These are phyloP conservation scores for Keiferia lycopersicella DNA, from an alignment of 2,888 invertebrate species.

Conservation along the genomic window DNA sequence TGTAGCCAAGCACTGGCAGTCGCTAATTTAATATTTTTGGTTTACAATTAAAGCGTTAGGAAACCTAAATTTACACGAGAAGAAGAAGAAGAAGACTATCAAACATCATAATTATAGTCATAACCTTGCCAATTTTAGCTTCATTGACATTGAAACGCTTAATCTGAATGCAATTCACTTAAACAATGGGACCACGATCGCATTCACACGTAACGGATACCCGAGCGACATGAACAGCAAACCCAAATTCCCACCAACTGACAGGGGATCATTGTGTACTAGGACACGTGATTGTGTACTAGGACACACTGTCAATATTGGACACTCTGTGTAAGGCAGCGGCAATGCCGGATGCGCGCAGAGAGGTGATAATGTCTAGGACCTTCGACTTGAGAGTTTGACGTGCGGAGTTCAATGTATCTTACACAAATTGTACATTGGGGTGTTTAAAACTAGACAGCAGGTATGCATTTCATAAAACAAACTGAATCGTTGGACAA, in stretches of 20 bases:
- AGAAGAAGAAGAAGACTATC: too few relatives aligned
- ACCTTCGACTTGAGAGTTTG: constrained; percentile 51
- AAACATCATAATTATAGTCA: too few relatives aligned
- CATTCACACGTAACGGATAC: constrained; percentile 22
- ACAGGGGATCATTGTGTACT: constrained; percentile 69
- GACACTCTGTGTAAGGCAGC: constrained; percentile 55
- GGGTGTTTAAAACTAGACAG: neutral
- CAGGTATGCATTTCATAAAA: too few relatives aligned
- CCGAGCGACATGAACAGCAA: constrained; percentile 22
- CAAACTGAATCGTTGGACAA: too few relatives aligned
- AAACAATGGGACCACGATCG: constrained; percentile 19
- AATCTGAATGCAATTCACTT: constrained; percentile 4
- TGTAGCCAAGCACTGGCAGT: too few relatives aligned
- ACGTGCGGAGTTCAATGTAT: constrained; percentile 9
- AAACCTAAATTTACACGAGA: too few relatives aligned
- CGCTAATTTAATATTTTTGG: too few relatives aligned
- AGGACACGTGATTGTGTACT: constrained; percentile 48
- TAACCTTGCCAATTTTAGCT: neutral
- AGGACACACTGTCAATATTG: constrained; percentile 75
- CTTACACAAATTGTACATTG: neutral
- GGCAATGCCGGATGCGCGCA: constrained; percentile 59
- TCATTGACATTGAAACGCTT: neutral
- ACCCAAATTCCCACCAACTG: constrained; percentile 55
- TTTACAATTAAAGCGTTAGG: too few relatives aligned
- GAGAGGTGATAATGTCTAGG: constrained; percentile 49